Evolutionary conservation across 1,140 invertebrate species (phyloP).

Genomic region (Luehdorfia chinensis): DNA sequence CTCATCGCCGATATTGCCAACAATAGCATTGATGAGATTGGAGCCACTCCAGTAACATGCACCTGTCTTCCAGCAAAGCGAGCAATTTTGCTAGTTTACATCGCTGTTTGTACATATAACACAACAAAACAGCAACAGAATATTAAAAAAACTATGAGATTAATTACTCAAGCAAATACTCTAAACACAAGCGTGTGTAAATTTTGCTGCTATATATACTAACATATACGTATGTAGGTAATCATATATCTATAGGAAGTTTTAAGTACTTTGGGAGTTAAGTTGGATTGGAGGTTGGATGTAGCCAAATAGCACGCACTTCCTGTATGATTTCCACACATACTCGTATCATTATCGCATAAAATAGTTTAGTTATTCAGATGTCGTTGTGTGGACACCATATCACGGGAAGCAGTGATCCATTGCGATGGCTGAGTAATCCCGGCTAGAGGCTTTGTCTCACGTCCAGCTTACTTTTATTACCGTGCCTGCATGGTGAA

Average conservation of each 20-base stretch:
- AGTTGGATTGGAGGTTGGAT: too few species aligned
- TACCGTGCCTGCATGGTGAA: conserved; percentile 73
- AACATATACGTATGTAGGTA: too few species aligned
- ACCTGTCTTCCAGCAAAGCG: conserved; percentile 29
- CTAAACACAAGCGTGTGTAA: conserved; percentile 1
- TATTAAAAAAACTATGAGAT: too few species aligned
- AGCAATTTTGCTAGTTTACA: conserved; percentile 7
- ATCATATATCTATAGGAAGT: too few species aligned
- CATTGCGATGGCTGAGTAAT: conserved; percentile 69
- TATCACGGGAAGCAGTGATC: conserved; percentile 66
- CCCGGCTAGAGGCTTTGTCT: conserved; percentile 66
- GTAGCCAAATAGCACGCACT: too few species aligned
- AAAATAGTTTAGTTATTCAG: conserved; percentile 54
- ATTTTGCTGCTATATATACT: too few species aligned
- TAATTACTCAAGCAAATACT: too few species aligned
- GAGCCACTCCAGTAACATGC: conserved; percentile 41
- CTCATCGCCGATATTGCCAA: conserved; percentile 43
- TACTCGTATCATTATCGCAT: too few species aligned
- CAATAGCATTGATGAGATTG: conserved; percentile 53
- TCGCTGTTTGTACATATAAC: too few species aligned
- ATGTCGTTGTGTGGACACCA: conserved; percentile 60
- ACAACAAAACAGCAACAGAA: neutral
- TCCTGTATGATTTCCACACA: too few species aligned
- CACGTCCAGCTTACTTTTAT: conserved; percentile 76
- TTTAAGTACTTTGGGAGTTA: too few species aligned